Base-by-base conservation (phyloP, 2,888 invertebrate species). In the Synergus gifuensis region DNA sequence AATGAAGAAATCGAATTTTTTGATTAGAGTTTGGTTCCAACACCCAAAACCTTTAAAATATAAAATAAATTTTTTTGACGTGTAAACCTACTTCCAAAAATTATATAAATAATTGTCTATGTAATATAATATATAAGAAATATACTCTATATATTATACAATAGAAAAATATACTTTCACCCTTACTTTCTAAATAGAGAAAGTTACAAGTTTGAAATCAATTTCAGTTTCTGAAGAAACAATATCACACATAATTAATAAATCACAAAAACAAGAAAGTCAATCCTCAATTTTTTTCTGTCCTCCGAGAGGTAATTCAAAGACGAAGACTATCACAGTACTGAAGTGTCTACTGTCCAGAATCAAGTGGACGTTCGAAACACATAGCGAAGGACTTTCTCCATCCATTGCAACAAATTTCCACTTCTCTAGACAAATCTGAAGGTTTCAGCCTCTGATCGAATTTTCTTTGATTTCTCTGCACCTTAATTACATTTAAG, bases 301-400 rank as follows among this genome's bases (percentile, higher is more conserved):
- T 36, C 36, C 22, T 60, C 12, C 4, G 11, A 9, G 18, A 11
- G 22, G 22, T 67, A 44, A 14, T 66, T 66, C 4, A n/a, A 16
- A 14, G 67, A 42, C 44, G 44, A 44, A 12, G 42, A 12, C 67
- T 18, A 67, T 4, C 9, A 18, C 42, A 28, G 14, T 36, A 73
- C 73, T 73, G 14, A 73, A 36, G 16, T 28, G 69, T 36, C n/a
- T 4, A 28, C 12, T 12, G 14, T 46, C 12, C 36, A 5, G 22
- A 67, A 67, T 2, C 67, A n/a, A 46, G 49, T 54, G 4, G 49
- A 73, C 16, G 73, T 36, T 54, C 16, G 4, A 69, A 46, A 76
- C 79, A 63, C 67, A 79, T 81, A 84, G 81, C 83, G 69, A 83
- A 83, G 78, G 76, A 86, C 86, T 86, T 86, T 86, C 86, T 83